Base-by-base conservation (phyloP, 2,888 invertebrate genomes). In the Phortica okadai region DNA sequence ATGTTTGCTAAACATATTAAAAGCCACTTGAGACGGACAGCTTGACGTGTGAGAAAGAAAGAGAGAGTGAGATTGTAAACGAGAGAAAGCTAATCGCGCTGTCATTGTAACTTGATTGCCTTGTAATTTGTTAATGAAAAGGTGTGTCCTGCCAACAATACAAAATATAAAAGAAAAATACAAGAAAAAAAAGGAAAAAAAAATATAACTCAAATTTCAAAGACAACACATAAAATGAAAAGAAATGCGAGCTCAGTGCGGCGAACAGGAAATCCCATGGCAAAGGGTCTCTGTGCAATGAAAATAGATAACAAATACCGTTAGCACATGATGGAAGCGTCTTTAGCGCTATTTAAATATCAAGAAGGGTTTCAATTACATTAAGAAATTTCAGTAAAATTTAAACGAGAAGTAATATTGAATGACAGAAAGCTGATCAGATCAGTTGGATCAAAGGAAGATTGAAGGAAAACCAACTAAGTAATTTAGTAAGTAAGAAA, bases 51-150 rank as follows among this genome's bases (percentile, higher is more conserved):
- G 11, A 56, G 56, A 56, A 11, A 1, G 16, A 56, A 10, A 6
- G 16, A n/a, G n/a, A n/a, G 56, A n/a, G 56, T 6, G 7, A 56
- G 16, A 16, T 3, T 11, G 7, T 56, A 1, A n/a, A 10, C 1
- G 16, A 56, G 2, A 56, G 56, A 56, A 56, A 66, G 66, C 42
- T 66, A 33, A 42, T 66, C 42, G 33, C n/a, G 11, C 44, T 50
- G n/a, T 56, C 33, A 5, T 7, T 70, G 33, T 67, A 25, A 67
- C 74, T 69, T 78, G 73, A 78, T 70, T 77, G 73, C 44, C 73
- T 69, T 74, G 79, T 85, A 82, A 87, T 86, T 83, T 82, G 75
- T 81, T 88, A 89, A 89, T 89, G 88, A 88, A 83, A 82, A 85
- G 88, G 86, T 84, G 85, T 82, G 85, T 76, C 82, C 70, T 58